These are phyloP conservation scores for Diploscapter pachys DNA, from an alignment of 1,140 invertebrate species.

Conservation along the genomic window DNA sequence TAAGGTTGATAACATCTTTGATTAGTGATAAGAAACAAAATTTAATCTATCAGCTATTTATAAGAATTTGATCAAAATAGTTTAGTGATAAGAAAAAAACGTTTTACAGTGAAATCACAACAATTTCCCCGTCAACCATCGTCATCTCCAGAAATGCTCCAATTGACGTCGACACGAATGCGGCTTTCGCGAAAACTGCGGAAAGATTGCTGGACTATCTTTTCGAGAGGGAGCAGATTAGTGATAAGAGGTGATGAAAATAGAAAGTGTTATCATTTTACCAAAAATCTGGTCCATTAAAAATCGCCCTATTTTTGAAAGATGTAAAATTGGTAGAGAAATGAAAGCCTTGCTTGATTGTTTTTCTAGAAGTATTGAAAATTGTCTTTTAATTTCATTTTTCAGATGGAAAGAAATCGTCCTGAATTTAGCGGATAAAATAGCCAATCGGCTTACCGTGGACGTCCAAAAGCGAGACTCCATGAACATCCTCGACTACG, in stretches of 20 bases:
- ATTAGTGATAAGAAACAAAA: too few species aligned
- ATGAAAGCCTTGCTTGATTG: neutral
- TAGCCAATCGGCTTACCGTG: constrained; percentile 55
- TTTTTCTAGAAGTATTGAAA: neutral
- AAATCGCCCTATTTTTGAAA: too few species aligned
- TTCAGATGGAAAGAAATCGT: constrained; percentile 49
- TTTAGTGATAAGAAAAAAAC: too few species aligned
- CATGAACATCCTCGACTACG: constrained; percentile 62
- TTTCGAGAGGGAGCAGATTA: constrained; percentile 42
- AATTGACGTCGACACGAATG: constrained; percentile 21
- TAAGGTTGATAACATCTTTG: too few species aligned
- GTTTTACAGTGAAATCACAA: too few species aligned
- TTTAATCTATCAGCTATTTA: too few species aligned
- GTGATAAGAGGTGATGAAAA: constrained; percentile 1
- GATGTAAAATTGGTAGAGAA: constrained; percentile 12
- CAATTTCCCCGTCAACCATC: too few species aligned
- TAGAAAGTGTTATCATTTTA: neutral
- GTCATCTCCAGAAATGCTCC: neutral
- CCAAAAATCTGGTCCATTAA: neutral
- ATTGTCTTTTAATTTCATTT: constrained; percentile 11
- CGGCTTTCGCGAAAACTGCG: constrained; percentile 22
- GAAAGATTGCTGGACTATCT: constrained; percentile 46
- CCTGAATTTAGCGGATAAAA: constrained; percentile 41
- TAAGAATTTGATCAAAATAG: too few species aligned
- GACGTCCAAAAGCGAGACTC: constrained; percentile 60